A percentile compares a stretch with the other conserved stretches of the same genome.
Evolutionary conservation across 2,888 invertebrate genomes (phyloP).

Genomic region (Platycheirus rosarum): DNA sequence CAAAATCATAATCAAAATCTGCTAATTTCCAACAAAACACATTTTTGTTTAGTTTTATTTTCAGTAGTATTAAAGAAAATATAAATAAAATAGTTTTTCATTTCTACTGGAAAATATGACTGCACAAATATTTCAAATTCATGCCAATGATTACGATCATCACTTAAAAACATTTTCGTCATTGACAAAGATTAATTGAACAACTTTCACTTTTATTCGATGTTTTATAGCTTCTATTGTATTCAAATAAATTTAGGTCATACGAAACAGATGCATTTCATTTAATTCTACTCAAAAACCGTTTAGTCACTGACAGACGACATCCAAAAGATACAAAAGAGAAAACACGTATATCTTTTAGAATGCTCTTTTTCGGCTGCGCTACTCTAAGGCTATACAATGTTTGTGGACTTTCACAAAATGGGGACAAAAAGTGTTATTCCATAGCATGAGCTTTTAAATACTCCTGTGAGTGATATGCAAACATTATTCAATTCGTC

Average conservation of each 20-base stretch:
- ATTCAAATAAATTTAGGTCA: conserved; percentile 22
- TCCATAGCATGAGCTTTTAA: conserved; percentile 41
- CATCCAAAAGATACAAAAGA: neutral
- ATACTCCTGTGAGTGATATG: conserved; percentile 56
- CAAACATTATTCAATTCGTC: conserved; percentile 62
- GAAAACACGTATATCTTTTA: neutral
- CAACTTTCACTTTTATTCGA: conserved; percentile 1
- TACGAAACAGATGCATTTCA: conserved; percentile 29
- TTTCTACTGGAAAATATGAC: too few relatives aligned
- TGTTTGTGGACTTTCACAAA: conserved; percentile 11
- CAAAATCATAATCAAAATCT: too few relatives aligned
- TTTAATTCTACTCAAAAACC: neutral
- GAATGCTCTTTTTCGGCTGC: conserved; percentile 16
- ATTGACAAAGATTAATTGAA: neutral
- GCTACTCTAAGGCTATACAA: neutral
- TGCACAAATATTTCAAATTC: neutral
- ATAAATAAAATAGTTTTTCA: too few relatives aligned
- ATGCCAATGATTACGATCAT: conserved; percentile 8
- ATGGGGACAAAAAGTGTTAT: conserved; percentile 30
- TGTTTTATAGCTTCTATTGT: conserved; percentile 9
- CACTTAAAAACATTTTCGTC: conserved; percentile 4
- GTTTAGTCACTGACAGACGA: conserved; percentile 18
- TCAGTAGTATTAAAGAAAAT: too few relatives aligned
- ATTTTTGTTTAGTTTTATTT: too few relatives aligned
- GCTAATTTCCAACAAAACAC: too few relatives aligned